Evolutionary conservation across 2,797 vertebrate species (phyloP).

Genomic region (Paedocypris micromegethes): DNA sequence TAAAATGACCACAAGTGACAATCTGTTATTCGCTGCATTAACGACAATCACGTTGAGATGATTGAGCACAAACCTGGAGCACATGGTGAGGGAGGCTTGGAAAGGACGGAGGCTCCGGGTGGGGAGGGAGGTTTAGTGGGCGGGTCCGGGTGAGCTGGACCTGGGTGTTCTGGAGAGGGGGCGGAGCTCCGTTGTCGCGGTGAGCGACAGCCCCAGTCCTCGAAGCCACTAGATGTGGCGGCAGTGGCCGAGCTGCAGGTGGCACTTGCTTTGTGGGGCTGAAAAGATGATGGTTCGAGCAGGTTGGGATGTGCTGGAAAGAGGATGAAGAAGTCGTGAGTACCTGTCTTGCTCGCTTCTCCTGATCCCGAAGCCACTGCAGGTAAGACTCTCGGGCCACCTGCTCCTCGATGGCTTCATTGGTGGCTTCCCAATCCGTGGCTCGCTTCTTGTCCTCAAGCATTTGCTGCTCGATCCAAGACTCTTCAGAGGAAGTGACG

Average conservation of each 20-base stretch:
- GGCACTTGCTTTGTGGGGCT: slow-evolving; percentile 87
- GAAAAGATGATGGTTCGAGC: slow-evolving; percentile 13
- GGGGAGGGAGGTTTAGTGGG: slow-evolving; percentile 80
- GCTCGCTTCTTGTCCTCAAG: slow-evolving; percentile 90
- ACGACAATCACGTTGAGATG: no score
- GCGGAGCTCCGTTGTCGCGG: slow-evolving; percentile 78
- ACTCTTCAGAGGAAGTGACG: slow-evolving; percentile 91
- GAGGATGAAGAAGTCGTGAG: slow-evolving; percentile 1
- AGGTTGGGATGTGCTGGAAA: neutral
- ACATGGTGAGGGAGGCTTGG: slow-evolving; percentile 83
- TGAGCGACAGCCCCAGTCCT: slow-evolving; percentile 84
- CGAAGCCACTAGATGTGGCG: slow-evolving; percentile 77
- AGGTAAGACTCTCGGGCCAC: slow-evolving; percentile 89
- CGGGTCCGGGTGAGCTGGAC: slow-evolving; percentile 75
- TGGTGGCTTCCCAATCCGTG: slow-evolving; percentile 93
- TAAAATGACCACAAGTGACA: neutral
- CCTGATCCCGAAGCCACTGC: slow-evolving; percentile 91
- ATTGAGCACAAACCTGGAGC: slow-evolving; percentile 66
- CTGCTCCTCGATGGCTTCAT: slow-evolving; percentile 92
- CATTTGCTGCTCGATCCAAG: slow-evolving; percentile 97
- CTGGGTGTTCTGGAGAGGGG: slow-evolving; percentile 69
- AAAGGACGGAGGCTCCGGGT: slow-evolving; percentile 70
- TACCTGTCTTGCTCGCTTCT: slow-evolving; percentile 86
- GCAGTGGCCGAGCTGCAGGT: slow-evolving; percentile 89
- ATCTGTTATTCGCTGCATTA: neutral